Conservation (phyloP, 2,797 vertebrate species). For the Myripristis murdjan region DNA sequence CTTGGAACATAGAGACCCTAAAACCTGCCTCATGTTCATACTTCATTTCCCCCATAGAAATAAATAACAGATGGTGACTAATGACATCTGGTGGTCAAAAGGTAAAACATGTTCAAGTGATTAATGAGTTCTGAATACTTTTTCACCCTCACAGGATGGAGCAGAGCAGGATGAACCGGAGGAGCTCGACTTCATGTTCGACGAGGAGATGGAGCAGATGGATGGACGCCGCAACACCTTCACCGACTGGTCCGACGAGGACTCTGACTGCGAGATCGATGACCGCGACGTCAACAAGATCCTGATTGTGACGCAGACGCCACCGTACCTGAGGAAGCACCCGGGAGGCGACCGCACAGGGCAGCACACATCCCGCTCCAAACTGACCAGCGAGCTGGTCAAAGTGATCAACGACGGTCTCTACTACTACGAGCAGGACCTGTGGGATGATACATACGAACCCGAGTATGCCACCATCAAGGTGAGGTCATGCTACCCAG, state of each 20-base stretch:
- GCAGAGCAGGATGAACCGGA: conserved; percentile 95
- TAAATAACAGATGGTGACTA: too few relatives aligned
- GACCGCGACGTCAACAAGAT: conserved; percentile 99
- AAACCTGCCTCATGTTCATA: too few relatives aligned
- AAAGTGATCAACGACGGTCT: conserved; percentile 99
- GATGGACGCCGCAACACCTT: conserved; percentile 98
- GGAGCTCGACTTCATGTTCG: conserved; percentile 98
- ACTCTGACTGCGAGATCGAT: conserved; percentile 96
- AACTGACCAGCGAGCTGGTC: conserved; percentile 93
- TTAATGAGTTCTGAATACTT: background rate
- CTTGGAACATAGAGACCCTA: too few relatives aligned
- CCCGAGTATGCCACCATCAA: conserved; percentile 98
- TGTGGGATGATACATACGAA: conserved; percentile 96
- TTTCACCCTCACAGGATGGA: conserved; percentile 60
- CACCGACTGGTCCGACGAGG: conserved; percentile 98
- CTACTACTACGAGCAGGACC: conserved; percentile 98
- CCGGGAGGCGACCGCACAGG: conserved; percentile 97
- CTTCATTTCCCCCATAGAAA: too few relatives aligned
- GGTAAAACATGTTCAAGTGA: too few relatives aligned
- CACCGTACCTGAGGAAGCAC: conserved; percentile 96
- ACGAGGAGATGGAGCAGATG: conserved; percentile 99
- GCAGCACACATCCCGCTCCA: conserved; percentile 94
- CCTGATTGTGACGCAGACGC: conserved; percentile 97
- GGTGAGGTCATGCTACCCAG: conserved; percentile 82
- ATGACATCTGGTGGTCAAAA: too few relatives aligned